Conservation (phyloP, 92 coral and sea anemone species). For the Epizoanthus stellaris region DNA sequence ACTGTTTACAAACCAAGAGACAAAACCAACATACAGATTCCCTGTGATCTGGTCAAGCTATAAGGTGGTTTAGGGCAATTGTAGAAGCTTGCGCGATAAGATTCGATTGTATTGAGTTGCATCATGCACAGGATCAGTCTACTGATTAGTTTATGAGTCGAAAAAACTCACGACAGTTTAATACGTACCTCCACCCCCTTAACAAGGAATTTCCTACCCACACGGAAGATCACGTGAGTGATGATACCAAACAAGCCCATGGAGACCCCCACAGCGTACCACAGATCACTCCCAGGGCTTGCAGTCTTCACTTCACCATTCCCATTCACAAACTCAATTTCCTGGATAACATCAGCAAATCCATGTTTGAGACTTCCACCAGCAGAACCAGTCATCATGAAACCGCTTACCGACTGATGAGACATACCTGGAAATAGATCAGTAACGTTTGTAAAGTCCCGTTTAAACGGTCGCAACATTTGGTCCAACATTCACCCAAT, state of each 20-base stretch:
- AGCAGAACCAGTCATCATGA: constrained; percentile 75
- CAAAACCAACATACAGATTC: no score
- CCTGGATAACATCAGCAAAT: constrained; percentile 68
- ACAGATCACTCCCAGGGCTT: constrained; percentile 52
- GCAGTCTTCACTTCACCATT: constrained; percentile 53
- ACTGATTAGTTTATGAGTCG: no score
- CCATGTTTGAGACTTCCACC: constrained; percentile 78
- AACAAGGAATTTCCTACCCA: constrained; percentile 46
- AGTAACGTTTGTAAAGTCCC: not conserved
- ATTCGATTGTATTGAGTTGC: no score
- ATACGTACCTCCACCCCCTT: constrained; percentile 50
- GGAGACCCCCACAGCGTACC: constrained; percentile 82
- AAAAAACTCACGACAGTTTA: no score
- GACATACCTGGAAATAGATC: constrained; percentile 37
- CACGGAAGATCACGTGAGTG: constrained; percentile 72
- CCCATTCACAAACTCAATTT: constrained; percentile 78
- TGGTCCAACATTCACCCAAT: no score
- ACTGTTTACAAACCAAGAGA: no score
- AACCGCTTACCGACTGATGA: constrained; percentile 75
- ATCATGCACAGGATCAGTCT: no score
- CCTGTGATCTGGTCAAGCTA: no score
- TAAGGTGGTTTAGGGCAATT: no score
- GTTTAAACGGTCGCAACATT: not conserved
- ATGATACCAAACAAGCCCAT: constrained; percentile 82
- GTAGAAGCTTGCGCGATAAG: no score